These are phyloP conservation scores for Girardinus metallicus DNA, from an alignment of 2,797 vertebrate genomes.

Conservation along the genomic window DNA sequence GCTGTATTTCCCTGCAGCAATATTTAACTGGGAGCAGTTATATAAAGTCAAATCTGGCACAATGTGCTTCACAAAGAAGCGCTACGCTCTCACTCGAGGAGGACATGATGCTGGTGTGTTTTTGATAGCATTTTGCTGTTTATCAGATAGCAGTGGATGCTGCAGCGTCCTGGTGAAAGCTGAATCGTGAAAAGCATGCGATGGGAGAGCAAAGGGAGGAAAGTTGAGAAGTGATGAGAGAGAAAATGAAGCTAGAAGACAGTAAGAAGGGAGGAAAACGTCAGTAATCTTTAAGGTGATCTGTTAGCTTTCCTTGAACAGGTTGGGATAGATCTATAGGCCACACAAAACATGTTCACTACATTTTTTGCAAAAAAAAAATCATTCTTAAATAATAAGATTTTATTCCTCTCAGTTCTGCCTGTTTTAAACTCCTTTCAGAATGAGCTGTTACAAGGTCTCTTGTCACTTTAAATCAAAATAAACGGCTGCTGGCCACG, in stretches of 20 bases:
- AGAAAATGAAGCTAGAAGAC: constrained; percentile 18
- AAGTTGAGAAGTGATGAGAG: constrained; percentile 1
- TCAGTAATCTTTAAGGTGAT: constrained; percentile 7
- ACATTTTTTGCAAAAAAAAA: too few relatives aligned
- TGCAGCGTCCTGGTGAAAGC: constrained; percentile 4
- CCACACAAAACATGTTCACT: too few relatives aligned
- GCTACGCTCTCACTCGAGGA: neutral
- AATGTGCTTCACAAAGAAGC: neutral
- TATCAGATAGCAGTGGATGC: neutral
- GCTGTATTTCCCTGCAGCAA: constrained; percentile 26
- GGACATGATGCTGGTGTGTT: neutral
- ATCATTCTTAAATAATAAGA: too few relatives aligned
- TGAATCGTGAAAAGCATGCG: neutral
- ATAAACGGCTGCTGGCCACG: too few relatives aligned
- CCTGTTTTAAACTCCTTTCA: too few relatives aligned
- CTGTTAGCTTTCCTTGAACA: too few relatives aligned
- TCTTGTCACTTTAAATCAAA: too few relatives aligned
- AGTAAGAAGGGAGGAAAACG: constrained; percentile 1
- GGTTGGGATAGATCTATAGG: too few relatives aligned
- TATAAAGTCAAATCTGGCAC: constrained; percentile 12
- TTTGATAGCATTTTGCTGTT: neutral
- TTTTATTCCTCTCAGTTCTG: too few relatives aligned
- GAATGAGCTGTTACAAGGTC: too few relatives aligned
- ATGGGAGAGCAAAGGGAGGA: neutral
- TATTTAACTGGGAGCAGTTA: constrained; percentile 13